Evolutionary conservation across 2,797 vertebrate genomes (phyloP), one percentile per base, ranked within the genome.

Genomic region (Cetoscarus ocellatus): DNA sequence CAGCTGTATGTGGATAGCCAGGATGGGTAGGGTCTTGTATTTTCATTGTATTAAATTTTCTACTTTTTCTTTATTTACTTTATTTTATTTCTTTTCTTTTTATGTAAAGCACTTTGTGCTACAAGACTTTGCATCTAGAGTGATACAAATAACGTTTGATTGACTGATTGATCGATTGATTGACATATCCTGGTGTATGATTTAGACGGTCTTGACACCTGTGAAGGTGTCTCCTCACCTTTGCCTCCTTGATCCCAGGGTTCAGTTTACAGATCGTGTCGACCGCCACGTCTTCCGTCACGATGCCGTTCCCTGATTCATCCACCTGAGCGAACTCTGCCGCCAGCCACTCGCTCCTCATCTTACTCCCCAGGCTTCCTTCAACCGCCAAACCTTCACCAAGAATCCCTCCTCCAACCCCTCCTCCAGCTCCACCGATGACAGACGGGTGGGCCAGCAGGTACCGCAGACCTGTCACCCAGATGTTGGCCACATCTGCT

Each of bases 401-500:
- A 19, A 92, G 93, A 70, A 96, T 94, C 45, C 93, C 83, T 1
- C 75, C 67, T 5, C 94, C 93, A 10, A 94, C 12, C 0, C 78
- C 77, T 4, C 94, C 93, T 17, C 94, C 92, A n/a, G 91, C 94
- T 10, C 93, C 95, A 35, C 95, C 94, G 0, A 93, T 64, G 27
- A 86, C 93, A 9, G 96, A 96, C 58, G 96, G 96, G 70, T 98
- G 97, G 60, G 97, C 98, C 82, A 98, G 90, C 79, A 99, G 91
- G 88, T 98, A 99, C 40, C 97, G 95, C 58, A 99, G 91, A 14
- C 98, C 98, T 0, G 98, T 99, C 59, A 99, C 97, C 98, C 98
- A 99, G 92, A 99, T 99, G 90, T 99, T 99, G 65, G 98, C 96
- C 64, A 99, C 97, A 27, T 99, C 98, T 5, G 98, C 95, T 1